Evolutionary conservation across 2,797 vertebrate genomes (phyloP), one percentile per base, ranked within the genome.

Genomic region (Pteropus rufus): DNA sequence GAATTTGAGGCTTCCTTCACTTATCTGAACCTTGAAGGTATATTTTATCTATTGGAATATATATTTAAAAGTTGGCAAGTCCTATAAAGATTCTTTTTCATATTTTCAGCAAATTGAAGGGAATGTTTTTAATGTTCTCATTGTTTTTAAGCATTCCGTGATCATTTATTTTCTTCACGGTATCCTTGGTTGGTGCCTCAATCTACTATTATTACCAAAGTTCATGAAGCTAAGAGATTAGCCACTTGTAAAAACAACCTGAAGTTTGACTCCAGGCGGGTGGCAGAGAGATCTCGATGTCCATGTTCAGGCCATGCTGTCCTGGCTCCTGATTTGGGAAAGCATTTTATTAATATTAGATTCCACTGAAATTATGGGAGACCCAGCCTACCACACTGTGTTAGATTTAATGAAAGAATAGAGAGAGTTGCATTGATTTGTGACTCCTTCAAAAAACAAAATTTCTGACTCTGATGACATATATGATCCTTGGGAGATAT

Each of bases 21-120:
- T 88, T 92, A 52, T 86, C 34, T 90, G 75, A 96, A 90, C 21
- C 36, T 24, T 16, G 64, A 89, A 77, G 69, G 54, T 34, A 5
- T 44, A 54, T 83, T 82, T 93, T 73, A 44, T 86, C 56, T 94
- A n/a, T 84, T 93, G 87, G 46, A 77, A n/a, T 95, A 60, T 49
- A 65, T 52, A 44, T 52, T 44, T 92, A 83, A 70, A 41, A 85
- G 67, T 89, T n/a, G 85, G 36, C 36, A 92, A 85, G n/a, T 84
- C 46, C 81, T 89, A 5, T 73, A 81, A 93, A 91, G 49, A 54
- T 19, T 87, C 54, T 81, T 86, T 52, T 62, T 44, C 29, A 49
- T 91, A 81, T 39, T 87, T 72, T 56, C 41, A 87, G 49, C 58
- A 94, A 54, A 3, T n/a, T 49, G 41, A 82, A 93, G 82, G 73